Percentiles rank a stretch among this genome's conserved stretches.
Evolutionary conservation across 2,888 invertebrate genomes (phyloP).

Genomic region (Aporophyla nigra): DNA sequence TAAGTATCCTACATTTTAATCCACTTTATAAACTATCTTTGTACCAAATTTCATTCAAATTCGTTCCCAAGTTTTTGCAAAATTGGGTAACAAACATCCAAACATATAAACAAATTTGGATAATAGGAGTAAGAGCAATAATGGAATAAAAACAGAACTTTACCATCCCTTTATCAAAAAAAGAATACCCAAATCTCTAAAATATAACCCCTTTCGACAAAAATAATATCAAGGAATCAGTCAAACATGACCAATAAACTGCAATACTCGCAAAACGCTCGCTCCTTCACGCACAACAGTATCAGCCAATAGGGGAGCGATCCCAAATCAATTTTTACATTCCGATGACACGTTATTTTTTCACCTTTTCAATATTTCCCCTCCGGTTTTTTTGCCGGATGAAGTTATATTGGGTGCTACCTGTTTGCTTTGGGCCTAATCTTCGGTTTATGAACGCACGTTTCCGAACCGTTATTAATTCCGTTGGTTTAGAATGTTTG

Average conservation of each 20-base stretch:
- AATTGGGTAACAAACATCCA: no score
- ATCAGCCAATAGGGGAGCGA: constrained; percentile 50
- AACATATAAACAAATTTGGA: no score
- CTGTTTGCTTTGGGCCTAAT: constrained; percentile 60
- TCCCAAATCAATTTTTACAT: constrained; percentile 76
- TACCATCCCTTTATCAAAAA: not conserved
- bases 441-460: constrained; percentile 58
- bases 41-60: no score
- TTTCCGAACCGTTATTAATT: constrained; percentile 45
- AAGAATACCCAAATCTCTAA: not conserved
- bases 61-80: no score
- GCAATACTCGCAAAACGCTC: constrained; percentile 48
- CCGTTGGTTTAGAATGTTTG: constrained; percentile 38
- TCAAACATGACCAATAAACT: constrained; percentile 44
- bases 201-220: constrained; percentile 5
- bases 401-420: constrained; percentile 56
- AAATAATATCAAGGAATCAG: constrained; percentile 32
- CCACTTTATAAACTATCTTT: no score
- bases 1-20: no score
- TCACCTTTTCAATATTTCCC: constrained; percentile 73
- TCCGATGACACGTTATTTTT: constrained; percentile 74
- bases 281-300: constrained; percentile 41
- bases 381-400: constrained; percentile 63
- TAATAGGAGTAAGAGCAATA: not conserved
- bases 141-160: not conserved